A percentile compares a stretch with the other conserved stretches of the same genome.
These are phyloP conservation scores for Pan paniscus DNA, from an alignment of 2,113 vertebrate species.

Conservation along the genomic window DNA sequence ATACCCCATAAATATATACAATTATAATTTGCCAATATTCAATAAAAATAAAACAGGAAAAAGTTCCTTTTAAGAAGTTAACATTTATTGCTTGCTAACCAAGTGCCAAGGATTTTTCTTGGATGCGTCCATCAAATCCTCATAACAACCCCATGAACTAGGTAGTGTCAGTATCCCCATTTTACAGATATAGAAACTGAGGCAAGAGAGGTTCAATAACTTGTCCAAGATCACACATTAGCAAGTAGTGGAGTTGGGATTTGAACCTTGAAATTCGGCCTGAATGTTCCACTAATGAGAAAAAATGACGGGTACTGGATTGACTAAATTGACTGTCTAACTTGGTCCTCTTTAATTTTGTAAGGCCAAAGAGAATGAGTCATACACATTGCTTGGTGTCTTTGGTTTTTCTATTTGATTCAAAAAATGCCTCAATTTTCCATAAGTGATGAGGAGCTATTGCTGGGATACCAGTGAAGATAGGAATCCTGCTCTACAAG, in stretches of 20 bases:
- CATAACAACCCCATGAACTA: background rate
- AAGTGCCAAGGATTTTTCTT: background rate
- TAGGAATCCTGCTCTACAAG: background rate
- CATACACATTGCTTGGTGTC: background rate
- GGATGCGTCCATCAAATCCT: background rate
- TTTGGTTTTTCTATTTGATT: constrained; percentile 23
- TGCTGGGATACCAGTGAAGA: background rate
- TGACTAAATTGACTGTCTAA: background rate
- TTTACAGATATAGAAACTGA: background rate
- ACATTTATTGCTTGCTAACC: background rate
- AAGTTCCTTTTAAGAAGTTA: background rate
- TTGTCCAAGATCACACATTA: background rate
- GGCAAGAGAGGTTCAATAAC: background rate
- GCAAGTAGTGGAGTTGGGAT: background rate
- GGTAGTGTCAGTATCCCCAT: background rate
- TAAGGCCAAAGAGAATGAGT: background rate
- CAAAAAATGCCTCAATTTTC: background rate
- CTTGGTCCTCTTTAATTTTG: background rate
- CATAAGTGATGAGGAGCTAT: background rate
- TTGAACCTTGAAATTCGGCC: background rate
- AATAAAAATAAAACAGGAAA: background rate
- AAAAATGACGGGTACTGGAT: background rate
- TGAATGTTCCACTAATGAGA: background rate
- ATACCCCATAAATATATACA: background rate
- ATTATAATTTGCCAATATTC: background rate